Evolutionary conservation across 1,140 invertebrate species (phyloP).

Genomic region (Pseudomyrmex cubaensis): DNA sequence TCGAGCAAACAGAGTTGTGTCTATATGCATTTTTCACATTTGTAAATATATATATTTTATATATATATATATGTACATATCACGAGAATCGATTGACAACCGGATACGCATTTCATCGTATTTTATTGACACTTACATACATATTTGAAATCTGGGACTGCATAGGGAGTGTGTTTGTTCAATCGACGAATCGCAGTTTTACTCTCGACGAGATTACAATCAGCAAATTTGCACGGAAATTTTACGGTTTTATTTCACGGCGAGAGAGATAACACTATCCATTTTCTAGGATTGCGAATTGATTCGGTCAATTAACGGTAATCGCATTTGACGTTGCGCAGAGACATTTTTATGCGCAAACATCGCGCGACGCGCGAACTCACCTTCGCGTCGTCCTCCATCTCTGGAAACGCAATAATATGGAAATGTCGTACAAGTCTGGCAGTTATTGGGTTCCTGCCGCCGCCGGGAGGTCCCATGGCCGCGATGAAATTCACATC

Average conservation of each 20-base stretch:
- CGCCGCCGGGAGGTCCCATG: slow-evolving; percentile 93
- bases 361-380: neutral
- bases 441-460: slow-evolving; percentile 90
- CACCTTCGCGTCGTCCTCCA: slow-evolving; percentile 90
- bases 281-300: slow-evolving; percentile 2
- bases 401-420: slow-evolving; percentile 91
- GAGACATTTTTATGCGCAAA: neutral
- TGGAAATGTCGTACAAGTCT: slow-evolving; percentile 93
- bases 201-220: neutral
- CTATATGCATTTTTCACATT: no score
- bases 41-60: no score
- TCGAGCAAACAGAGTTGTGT: no score
- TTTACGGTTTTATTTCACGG: slow-evolving; percentile 8
- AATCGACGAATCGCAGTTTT: neutral
- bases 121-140: no score
- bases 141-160: neutral
- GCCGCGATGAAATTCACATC: slow-evolving; percentile 90
- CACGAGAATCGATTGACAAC: no score
- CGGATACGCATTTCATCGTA: no score
- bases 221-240: neutral
- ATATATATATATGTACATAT: no score
- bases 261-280: neutral
- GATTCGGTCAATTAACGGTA: slow-evolving; percentile 14
- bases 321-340: neutral
- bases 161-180: no score